phyloP scores from a whole-genome alignment of 2,797 vertebrate genomes.

The Lithobates sylvaticus region DNA sequence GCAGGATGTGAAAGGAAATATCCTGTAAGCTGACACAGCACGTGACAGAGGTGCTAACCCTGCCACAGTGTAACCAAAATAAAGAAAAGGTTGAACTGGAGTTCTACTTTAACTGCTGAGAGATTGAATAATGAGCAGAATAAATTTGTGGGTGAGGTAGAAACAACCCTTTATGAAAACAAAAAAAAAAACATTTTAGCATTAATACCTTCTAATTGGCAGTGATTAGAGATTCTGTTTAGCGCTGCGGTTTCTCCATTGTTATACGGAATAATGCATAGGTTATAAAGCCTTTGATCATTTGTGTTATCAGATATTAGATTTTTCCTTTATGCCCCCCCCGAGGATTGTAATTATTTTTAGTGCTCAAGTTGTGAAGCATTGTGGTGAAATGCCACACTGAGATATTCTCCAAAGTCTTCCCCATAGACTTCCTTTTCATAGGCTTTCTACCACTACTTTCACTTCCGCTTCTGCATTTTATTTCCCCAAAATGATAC shows the following conservation, averaged over 20 bases:
- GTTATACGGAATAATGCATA: slow-evolving; percentile 9
- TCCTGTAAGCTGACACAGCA: too few species aligned
- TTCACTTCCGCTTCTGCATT: slow-evolving; percentile 20
- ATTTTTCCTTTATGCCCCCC: slow-evolving; percentile 22
- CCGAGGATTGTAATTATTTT: slow-evolving; percentile 44
- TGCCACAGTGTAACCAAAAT: too few species aligned
- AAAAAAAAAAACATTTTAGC: not conserved
- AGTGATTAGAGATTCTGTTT: not conserved
- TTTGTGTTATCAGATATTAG: slow-evolving; percentile 14
- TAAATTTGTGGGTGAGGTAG: not conserved
- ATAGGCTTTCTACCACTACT: not conserved
- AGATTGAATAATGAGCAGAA: too few species aligned
- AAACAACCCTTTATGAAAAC: not conserved
- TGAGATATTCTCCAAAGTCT: slow-evolving; percentile 25
- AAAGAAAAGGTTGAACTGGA: too few species aligned
- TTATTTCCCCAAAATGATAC: slow-evolving; percentile 16
- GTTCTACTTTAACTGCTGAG: too few species aligned
- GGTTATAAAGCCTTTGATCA: slow-evolving; percentile 33
- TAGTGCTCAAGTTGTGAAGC: slow-evolving; percentile 35
- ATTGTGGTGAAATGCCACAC: slow-evolving; percentile 28
- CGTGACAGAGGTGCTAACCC: too few species aligned
- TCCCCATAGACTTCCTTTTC: slow-evolving; percentile 13
- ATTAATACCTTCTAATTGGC: slow-evolving; percentile 6
- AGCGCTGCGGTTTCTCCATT: not conserved
- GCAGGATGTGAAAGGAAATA: too few species aligned